Evolutionary conservation across 2,113 vertebrate species (phyloP).

Genomic region (Phyllostomus hastatus): DNA sequence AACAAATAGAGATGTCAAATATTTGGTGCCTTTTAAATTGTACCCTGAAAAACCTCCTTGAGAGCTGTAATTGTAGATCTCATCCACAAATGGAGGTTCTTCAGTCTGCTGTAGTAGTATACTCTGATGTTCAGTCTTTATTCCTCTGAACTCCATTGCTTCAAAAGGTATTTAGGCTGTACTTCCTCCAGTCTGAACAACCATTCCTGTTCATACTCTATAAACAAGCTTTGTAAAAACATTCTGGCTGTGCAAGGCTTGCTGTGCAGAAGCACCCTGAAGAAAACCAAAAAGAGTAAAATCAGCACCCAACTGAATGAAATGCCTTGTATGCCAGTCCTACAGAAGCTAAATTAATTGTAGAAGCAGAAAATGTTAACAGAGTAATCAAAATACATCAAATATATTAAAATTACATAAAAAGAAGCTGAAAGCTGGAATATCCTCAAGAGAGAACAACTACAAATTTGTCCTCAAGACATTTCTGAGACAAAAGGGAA

Average conservation of each 20-base stretch:
- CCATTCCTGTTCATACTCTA: neutral
- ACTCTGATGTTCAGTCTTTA: neutral
- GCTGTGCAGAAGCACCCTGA: neutral
- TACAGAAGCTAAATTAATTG: neutral
- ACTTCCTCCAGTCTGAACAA: neutral
- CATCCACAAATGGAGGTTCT: neutral
- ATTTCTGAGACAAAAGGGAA: constrained; percentile 71
- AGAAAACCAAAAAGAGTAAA: neutral
- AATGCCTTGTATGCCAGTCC: neutral
- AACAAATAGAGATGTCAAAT: neutral
- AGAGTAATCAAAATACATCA: constrained; percentile 60
- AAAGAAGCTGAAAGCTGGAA: constrained; percentile 47
- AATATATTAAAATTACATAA: constrained; percentile 53
- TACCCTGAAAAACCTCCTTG: neutral
- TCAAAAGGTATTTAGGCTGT: neutral
- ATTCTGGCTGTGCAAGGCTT: neutral
- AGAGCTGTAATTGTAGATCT: neutral
- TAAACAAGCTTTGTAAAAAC: neutral
- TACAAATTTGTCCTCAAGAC: constrained; percentile 52
- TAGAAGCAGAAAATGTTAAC: neutral
- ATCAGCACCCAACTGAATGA: neutral
- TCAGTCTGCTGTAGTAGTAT: neutral
- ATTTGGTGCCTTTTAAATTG: neutral
- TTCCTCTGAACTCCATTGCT: neutral
- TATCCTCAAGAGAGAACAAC: constrained; percentile 47